Evolutionary conservation across 2,113 vertebrate genomes (phyloP), one percentile per base, ranked within the genome.

Genomic region (Desmodus rotundus): DNA sequence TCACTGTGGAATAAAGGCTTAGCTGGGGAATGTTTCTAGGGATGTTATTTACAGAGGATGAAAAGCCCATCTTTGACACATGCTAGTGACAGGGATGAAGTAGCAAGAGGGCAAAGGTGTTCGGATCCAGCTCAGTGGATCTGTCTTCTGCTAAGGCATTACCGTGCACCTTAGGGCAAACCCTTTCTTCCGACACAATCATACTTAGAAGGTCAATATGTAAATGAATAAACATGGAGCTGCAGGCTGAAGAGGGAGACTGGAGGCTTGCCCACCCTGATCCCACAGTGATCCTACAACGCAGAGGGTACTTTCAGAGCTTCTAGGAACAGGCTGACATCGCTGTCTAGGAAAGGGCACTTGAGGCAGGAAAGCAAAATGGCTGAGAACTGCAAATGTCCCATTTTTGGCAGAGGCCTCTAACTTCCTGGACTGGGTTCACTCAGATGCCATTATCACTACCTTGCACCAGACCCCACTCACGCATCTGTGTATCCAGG

Each of bases 401-500:
- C 31, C 33, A 83, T 16, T 72, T 96, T 77, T 77, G 50, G 77
- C 15, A 80, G 54, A 81, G 43, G n/a, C 22, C 45, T 85, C 43
- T 77, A 41, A 87, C 16, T 15, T 81, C 38, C 43, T 84, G 41
- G n/a, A 87, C 4, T 33, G 3, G 19, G 7, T 43, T 47, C n/a
- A 88, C 36, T 76, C 13, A 38, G 20, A 83, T 70, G 52, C 38
- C 70, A 54, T 41, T 33, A 83, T 26, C 16, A 52, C 28, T 28
- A 56, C 65, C 33, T 67, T 33, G 68, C 58, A 95, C 0, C 3
- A 97, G 87, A 95, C 95, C 97, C 83, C 38, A 99, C 99, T 99
- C 97, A 99, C 99, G 99, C 99, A 88, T 99, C 99, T 81, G 99
- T 99, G 98, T 99, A 99, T 96, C 99, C 99, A 9, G 99, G 99